A percentile compares a stretch with the other conserved stretches of the same genome.
Conservation (phyloP, 37 sponge, comb jelly and placozoan species). For the Eunapius fragilis region DNA sequence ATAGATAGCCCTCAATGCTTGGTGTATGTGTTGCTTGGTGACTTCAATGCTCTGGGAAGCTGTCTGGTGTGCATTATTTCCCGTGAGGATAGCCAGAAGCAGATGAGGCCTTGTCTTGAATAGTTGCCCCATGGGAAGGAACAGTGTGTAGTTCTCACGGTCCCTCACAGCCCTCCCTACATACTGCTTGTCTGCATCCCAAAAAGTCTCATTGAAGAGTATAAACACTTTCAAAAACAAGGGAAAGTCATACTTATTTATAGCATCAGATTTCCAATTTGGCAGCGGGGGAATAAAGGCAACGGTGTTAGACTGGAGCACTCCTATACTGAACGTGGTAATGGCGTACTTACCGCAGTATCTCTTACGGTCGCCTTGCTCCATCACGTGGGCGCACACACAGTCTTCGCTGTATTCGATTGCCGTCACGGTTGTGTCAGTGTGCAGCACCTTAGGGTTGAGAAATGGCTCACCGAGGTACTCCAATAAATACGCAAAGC, state of each 20-base stretch:
- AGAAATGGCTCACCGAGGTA: constrained; percentile 34
- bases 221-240: constrained; percentile 47
- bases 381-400: constrained; percentile 51
- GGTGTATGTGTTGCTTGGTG: constrained; percentile 38
- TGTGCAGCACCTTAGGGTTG: constrained; percentile 9
- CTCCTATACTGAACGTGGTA: constrained; percentile 61
- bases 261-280: constrained; percentile 21
- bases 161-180: constrained; percentile 1
- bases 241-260: constrained; percentile 8
- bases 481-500: constrained; percentile 23
- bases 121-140: constrained; percentile 13
- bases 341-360: constrained; percentile 54
- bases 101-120: constrained; percentile 21
- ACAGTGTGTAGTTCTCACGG: constrained; percentile 38
- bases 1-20: constrained; percentile 53
- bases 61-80: constrained; percentile 22
- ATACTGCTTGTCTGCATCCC: constrained; percentile 26
- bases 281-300: constrained; percentile 50
- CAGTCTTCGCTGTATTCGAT: constrained; percentile 52
- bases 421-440: constrained; percentile 23
- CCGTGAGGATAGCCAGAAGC: constrained; percentile 39
- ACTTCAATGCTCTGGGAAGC: constrained; percentile 8
- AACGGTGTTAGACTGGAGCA: constrained; percentile 32
- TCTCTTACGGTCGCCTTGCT: neutral
- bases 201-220: constrained; percentile 32